Evolutionary conservation across 2,797 vertebrate species (phyloP).

Genomic region (Chelmon rostratus): DNA sequence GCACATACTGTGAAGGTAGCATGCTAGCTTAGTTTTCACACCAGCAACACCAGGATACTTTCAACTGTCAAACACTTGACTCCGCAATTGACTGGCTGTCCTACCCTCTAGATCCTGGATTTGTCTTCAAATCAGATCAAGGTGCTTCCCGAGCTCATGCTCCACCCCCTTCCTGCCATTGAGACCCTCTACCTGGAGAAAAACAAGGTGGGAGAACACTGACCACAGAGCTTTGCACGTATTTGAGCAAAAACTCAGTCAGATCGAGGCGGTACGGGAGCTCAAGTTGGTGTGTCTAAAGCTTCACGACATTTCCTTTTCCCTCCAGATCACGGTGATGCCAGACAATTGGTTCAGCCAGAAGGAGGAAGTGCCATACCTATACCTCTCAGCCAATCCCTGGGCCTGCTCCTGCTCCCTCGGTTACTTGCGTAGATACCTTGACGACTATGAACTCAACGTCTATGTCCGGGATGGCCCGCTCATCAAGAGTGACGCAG

Average conservation of each 20-base stretch:
- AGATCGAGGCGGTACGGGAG: not conserved
- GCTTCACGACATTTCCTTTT: not conserved
- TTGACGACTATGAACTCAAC: slow-evolving; percentile 49
- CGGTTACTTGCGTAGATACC: slow-evolving; percentile 70
- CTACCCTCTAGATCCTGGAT: slow-evolving; percentile 68
- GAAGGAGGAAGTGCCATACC: slow-evolving; percentile 75
- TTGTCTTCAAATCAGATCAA: slow-evolving; percentile 75
- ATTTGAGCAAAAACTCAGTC: not conserved
- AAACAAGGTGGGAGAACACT: slow-evolving; percentile 69
- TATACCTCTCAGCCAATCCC: slow-evolving; percentile 81
- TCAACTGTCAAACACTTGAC: not conserved
- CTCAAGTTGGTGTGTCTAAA: fast-evolving
- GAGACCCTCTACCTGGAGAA: slow-evolving; percentile 75
- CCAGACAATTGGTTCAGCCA: slow-evolving; percentile 79
- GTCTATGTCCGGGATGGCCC: slow-evolving; percentile 69
- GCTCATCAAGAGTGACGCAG: fast-evolving
- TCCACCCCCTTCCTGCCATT: slow-evolving; percentile 70
- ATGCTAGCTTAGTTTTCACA: not conserved
- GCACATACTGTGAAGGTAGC: not conserved
- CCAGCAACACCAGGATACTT: too few species aligned
- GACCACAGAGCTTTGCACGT: not conserved
- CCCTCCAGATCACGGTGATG: slow-evolving; percentile 67
- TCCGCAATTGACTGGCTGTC: not conserved
- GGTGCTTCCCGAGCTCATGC: slow-evolving; percentile 69
- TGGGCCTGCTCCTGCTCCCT: slow-evolving; percentile 82